Conservation (phyloP, 2,797 vertebrate species). For the Argentina silus region DNA sequence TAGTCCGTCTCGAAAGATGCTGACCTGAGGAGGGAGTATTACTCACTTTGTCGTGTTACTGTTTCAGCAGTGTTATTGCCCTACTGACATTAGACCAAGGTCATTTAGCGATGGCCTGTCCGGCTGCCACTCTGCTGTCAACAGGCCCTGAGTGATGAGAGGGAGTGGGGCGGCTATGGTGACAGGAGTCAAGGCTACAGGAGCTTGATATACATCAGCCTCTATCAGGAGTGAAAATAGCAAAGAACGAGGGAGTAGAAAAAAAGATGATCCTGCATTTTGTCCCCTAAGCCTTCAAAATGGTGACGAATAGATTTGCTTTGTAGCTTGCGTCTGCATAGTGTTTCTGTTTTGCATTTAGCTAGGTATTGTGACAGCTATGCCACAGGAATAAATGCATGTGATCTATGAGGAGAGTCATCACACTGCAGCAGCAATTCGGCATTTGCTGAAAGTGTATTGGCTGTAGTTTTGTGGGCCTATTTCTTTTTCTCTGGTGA, state of each 20-base stretch:
- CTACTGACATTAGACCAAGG: constrained; percentile 73
- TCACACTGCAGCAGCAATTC: constrained; percentile 32
- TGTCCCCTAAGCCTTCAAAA: constrained; percentile 57
- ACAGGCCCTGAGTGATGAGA: constrained; percentile 68
- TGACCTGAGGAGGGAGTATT: constrained; percentile 72
- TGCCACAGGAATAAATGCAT: constrained; percentile 59
- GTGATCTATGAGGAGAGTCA: constrained; percentile 50
- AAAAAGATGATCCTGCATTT: constrained; percentile 71
- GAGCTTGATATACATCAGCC: constrained; percentile 73
- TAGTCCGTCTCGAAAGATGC: constrained; percentile 63
- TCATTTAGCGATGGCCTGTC: constrained; percentile 74
- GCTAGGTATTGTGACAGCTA: constrained; percentile 38
- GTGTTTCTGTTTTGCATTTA: constrained; percentile 63
- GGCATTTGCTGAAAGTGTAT: constrained; percentile 46
- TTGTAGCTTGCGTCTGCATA: constrained; percentile 43
- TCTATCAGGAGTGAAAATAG: constrained; percentile 65
- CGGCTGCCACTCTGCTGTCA: constrained; percentile 75
- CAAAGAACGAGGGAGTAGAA: constrained; percentile 54
- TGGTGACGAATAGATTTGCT: constrained; percentile 66
- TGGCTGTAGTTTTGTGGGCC: constrained; percentile 42
- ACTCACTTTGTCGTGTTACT: constrained; percentile 72
- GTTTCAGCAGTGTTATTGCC: constrained; percentile 63
- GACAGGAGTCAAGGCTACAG: constrained; percentile 46
- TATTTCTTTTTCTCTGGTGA: constrained; percentile 56
- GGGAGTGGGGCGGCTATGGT: constrained; percentile 31